Evolutionary conservation across 1,140 invertebrate species (phyloP), one percentile per base, ranked within the genome.

Genomic region (Pararge aegeria): DNA sequence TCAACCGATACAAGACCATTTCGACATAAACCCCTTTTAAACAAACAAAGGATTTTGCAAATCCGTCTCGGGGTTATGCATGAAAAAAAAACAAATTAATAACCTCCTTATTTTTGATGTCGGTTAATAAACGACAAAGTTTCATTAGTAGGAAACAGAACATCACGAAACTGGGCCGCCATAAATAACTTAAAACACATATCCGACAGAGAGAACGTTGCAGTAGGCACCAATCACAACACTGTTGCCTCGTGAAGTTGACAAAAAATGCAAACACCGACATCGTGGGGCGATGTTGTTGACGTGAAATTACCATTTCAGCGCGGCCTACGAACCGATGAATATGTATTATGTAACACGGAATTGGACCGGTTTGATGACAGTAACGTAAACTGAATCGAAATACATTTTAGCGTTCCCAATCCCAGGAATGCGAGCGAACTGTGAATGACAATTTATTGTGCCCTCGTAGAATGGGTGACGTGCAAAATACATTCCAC

Each of bases 291-390:
- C 60, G 57, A 42, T 66, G 74, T 74, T 82, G 79, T 80, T 83
- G 80, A 83, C 74, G 69, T 71, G 66, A 77, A 78, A 84, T 87
- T 83, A 83, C 74, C 78, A 87, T 87, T 83, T 67, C 73, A 69
- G 66, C 63, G 59, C 69, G 58, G 73, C 75, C 78, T 75, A 82
- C 72, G 71, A 69, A 70, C 74, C 73, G 78, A 87, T 87, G 76
- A 84, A 84, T 87, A 84, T 83, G 75, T 83, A 87, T 84, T 74
- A 57, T 64, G 58, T 56, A 65, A 59, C 56, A 53, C 52, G 64
- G 70, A 71, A 79, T 80, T 66, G 70, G 66, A 71, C 68, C 73
- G 68, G 58, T 75, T 73, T 72, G 66, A 76, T 75, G 68, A 72
- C 73, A 75, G 66, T 67, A 62, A 63, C 46, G 58, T 63, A 63